Evolutionary conservation across 2,797 vertebrate species (phyloP).

Genomic region (Oophaga sylvatica): DNA sequence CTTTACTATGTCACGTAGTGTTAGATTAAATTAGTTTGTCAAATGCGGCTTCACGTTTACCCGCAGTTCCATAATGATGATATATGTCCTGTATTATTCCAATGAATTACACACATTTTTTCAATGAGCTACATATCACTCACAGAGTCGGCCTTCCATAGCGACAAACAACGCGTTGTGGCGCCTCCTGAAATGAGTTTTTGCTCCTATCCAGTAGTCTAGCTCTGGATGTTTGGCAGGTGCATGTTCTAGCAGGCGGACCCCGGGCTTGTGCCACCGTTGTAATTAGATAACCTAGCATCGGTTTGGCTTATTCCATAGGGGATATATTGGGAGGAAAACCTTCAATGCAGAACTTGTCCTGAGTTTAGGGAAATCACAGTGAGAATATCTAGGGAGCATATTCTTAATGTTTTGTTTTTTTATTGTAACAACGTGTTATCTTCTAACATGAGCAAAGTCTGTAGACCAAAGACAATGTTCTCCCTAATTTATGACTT

Average conservation of each 20-base stretch:
- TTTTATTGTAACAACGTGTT: background rate
- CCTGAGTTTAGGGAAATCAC: conserved; percentile 5
- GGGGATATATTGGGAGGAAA: conserved; percentile 1
- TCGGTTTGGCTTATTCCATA: conserved; percentile 30
- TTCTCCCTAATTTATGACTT: background rate
- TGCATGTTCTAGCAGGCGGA: conserved; percentile 5
- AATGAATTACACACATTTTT: conserved; percentile 40
- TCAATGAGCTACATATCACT: conserved; percentile 38
- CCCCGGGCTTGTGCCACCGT: conserved; percentile 26
- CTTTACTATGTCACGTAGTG: conserved; percentile 39
- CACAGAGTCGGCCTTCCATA: conserved; percentile 36
- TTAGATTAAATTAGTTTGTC: conserved; percentile 58
- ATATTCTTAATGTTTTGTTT: background rate
- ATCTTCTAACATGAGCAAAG: background rate
- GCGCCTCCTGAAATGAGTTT: conserved; percentile 37
- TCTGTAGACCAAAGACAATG: background rate
- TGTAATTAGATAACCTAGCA: conserved; percentile 36
- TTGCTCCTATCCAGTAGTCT: conserved; percentile 10
- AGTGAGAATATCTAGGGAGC: background rate
- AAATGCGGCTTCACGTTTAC: conserved; percentile 36
- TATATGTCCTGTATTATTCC: conserved; percentile 43
- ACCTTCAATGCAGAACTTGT: conserved; percentile 20
- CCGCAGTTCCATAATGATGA: conserved; percentile 46
- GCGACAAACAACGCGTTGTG: conserved; percentile 14
- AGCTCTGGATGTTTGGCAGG: background rate